phyloP scores from a whole-genome alignment of 2,113 vertebrate genomes.

The Rostratula benghalensis region DNA sequence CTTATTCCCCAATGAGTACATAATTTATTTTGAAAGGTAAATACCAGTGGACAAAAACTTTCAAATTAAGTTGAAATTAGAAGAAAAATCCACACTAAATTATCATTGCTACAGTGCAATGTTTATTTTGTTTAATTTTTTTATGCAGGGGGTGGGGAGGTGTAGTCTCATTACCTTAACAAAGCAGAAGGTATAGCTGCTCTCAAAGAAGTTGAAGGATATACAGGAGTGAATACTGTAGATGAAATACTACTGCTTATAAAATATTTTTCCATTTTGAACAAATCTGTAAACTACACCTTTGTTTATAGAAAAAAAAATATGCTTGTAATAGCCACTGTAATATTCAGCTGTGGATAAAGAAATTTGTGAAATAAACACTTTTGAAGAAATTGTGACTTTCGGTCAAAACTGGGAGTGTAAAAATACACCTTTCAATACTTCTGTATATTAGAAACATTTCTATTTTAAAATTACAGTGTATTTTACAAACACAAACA shows the following conservation, averaged over 20 bases:
- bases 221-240: neutral
- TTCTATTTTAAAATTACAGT: neutral
- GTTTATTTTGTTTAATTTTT: neutral
- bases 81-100: neutral
- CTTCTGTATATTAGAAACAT: neutral
- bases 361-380: slow-evolving; percentile 74
- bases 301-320: slow-evolving; percentile 61
- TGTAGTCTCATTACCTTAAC: neutral
- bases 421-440: neutral
- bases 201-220: neutral
- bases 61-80: neutral
- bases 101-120: neutral
- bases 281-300: slow-evolving; percentile 70
- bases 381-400: slow-evolving; percentile 62
- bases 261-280: slow-evolving; percentile 71
- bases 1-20: neutral
- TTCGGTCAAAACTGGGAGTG: neutral
- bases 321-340: slow-evolving; percentile 62
- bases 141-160: neutral
- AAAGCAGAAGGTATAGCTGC: neutral
- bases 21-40: neutral
- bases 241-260: slow-evolving; percentile 47
- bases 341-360: slow-evolving; percentile 67
- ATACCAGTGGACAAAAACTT: neutral
- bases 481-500: neutral